Evolutionary conservation across 1,140 invertebrate species (phyloP).

Genomic region (Augochlora pura): DNA sequence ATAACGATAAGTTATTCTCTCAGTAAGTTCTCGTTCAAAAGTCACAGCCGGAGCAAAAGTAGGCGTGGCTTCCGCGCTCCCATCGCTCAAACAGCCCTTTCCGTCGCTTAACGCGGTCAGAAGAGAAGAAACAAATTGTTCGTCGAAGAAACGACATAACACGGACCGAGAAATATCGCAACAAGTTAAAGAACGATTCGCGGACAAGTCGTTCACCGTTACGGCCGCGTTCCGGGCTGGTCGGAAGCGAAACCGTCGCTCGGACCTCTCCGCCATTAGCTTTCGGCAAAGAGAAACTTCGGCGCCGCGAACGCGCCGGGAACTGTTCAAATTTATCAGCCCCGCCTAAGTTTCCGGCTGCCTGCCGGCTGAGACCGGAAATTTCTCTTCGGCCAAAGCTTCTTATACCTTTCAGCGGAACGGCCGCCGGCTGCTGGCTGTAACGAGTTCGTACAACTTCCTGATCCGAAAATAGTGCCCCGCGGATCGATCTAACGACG

Average conservation of each 20-base stretch:
- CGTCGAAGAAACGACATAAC: too few species aligned
- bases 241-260: slow-evolving; percentile 8
- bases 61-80: too few species aligned
- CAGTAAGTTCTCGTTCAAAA: too few species aligned
- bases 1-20: too few species aligned
- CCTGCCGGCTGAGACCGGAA: slow-evolving; percentile 19
- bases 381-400: slow-evolving; percentile 44
- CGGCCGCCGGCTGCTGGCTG: slow-evolving; percentile 18
- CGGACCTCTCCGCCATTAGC: slow-evolving; percentile 9
- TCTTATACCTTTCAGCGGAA: slow-evolving; percentile 37
- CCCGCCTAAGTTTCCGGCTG: slow-evolving; percentile 28
- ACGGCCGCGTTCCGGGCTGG: too few species aligned
- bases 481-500: slow-evolving; percentile 32
- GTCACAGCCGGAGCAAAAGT: too few species aligned
- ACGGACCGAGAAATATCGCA: too few species aligned
- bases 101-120: too few species aligned
- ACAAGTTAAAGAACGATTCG: too few species aligned
- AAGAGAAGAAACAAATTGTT: too few species aligned
- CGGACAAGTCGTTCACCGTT: too few species aligned
- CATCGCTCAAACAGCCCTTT: too few species aligned
- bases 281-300: slow-evolving; percentile 20
- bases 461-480: neutral
- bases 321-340: slow-evolving; percentile 33
- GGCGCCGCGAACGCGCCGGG: neutral
- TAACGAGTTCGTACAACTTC: slow-evolving; percentile 16